A percentile compares a stretch with the other conserved stretches of the same genome.
phyloP scores from a whole-genome alignment of 2,113 vertebrate genomes.

The Aldabrachelys gigantea region DNA sequence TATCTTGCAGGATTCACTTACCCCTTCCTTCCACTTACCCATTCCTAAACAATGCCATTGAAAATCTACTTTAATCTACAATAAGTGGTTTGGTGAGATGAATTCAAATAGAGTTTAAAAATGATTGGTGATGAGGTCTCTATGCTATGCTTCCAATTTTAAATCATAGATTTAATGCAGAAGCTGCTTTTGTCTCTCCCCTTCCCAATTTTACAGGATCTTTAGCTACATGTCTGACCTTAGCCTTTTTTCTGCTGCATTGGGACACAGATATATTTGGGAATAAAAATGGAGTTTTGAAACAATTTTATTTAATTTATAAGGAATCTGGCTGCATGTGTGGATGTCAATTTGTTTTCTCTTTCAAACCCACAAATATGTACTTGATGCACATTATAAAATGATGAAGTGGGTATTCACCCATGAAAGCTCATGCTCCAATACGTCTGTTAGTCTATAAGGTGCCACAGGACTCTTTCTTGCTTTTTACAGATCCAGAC shows the following conservation, averaged over 20 bases:
- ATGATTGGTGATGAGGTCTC: background rate
- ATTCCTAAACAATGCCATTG: background rate
- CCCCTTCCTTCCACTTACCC: background rate
- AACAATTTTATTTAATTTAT: background rate
- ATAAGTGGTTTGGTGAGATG: background rate
- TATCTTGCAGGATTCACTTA: background rate
- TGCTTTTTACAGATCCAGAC: too few relatives aligned
- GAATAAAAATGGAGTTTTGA: conserved; percentile 3
- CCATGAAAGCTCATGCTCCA: too few relatives aligned
- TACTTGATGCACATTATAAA: background rate
- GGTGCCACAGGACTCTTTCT: too few relatives aligned
- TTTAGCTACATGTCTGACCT: background rate
- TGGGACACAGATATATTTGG: background rate
- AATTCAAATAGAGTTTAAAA: background rate
- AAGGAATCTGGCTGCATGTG: conserved; percentile 10
- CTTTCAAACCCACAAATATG: conserved; percentile 12
- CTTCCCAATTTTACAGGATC: background rate
- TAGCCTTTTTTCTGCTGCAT: background rate
- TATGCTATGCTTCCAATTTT: background rate
- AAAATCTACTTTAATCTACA: background rate
- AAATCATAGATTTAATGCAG: background rate
- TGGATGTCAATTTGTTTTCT: conserved; percentile 1
- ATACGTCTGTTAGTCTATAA: too few relatives aligned
- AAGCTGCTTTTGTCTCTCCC: background rate
- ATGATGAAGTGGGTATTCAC: background rate